Base-by-base conservation (phyloP, 2,797 vertebrate genomes). In the Morus bassanus region DNA sequence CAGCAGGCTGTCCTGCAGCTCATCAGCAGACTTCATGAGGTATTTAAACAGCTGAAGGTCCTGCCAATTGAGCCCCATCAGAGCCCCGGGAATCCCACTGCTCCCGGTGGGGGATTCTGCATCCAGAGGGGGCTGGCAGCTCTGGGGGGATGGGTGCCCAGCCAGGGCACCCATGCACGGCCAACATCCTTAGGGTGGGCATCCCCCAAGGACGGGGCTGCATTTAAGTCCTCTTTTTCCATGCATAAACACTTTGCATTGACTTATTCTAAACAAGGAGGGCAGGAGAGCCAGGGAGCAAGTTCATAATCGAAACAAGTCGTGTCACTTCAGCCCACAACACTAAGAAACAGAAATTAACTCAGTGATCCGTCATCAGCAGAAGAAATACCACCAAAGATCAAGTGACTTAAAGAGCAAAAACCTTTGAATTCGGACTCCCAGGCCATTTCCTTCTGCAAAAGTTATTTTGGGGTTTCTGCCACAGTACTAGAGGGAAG, bases 181-280 rank as follows among this genome's bases (percentile, higher is more conserved):
- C 45, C 54, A 56, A 9, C 5, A 0, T 2, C 70, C 61, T 7
- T 3, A 3, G 73, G 31, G 9, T 19, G 67, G 12, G n/a, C 61
- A 35, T 7, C 30, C 33, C 56, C 22, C 60, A 41, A 11, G 39
- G 43, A 25, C 7, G 1, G 46, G 17, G 43, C 23, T 53, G 37
- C 0, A 1, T 2, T 67, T 8, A 13, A 61, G 22, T 5, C 63
- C 68, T 13, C 3, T 37, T 41, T 31, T 33, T 25, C 81, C 68
- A 22, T 0, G 11, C 5, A 0, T 0, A 6, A n/a, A 37, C 6
- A 5, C 45, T 48, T 18, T 6, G 11, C 19, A 7, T 1, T 60
- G 33, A 39, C 13, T 69, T 13, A 5, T 2, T 12, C 46, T 9
- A 56, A 46, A 10, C 15, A 3, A 57, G 73, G 73, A 75, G 65